Conservation (phyloP, 2,888 invertebrate species). For the Dynastes hyllus region DNA sequence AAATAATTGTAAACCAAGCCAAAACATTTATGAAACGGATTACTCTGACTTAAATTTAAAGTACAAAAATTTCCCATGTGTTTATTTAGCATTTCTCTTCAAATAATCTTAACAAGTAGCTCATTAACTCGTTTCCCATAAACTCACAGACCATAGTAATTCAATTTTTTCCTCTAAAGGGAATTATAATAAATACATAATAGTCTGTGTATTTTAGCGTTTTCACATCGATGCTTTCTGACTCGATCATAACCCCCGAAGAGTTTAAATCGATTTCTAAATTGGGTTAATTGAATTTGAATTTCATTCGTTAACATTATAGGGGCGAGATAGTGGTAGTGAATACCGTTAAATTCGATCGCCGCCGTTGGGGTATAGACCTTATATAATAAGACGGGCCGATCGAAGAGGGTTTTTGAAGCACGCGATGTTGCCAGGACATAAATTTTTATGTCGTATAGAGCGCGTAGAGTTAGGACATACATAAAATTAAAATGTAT, state of each 20-base stretch:
- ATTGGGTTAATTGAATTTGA: slow-evolving; percentile 43
- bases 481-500: slow-evolving; percentile 15
- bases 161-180: no score
- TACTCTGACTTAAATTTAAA: no score
- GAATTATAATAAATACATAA: no score
- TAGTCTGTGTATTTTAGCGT: no score
- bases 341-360: slow-evolving; percentile 29
- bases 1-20: no score
- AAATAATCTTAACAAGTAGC: no score
- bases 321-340: slow-evolving; percentile 26
- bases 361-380: slow-evolving; percentile 18
- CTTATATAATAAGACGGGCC: slow-evolving; percentile 22
- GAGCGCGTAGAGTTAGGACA: neutral
- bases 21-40: no score
- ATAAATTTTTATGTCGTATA: slow-evolving; percentile 16
- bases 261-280: slow-evolving; percentile 35
- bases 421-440: slow-evolving; percentile 20
- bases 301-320: slow-evolving; percentile 33
- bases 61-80: no score
- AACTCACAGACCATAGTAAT: no score
- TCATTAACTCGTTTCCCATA: no score
- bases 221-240: neutral
- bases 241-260: neutral
- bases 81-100: no score
- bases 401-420: neutral